These are phyloP conservation scores for Pterostichus niger DNA, from an alignment of 2,888 invertebrate species.

Conservation along the genomic window DNA sequence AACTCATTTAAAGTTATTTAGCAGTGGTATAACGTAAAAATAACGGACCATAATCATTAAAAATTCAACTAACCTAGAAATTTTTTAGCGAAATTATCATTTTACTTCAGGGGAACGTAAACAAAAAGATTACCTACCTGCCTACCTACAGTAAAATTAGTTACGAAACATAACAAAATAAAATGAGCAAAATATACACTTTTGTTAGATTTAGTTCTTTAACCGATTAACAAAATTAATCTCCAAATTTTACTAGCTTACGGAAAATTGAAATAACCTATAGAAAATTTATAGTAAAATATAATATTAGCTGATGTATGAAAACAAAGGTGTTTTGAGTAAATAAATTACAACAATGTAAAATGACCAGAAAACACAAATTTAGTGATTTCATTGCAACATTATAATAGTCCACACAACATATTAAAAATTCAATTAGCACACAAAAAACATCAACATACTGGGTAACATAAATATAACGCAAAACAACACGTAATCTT, in stretches of 20 bases:
- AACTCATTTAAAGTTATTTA: conserved; percentile 47
- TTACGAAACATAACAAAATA: conserved; percentile 32
- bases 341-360: not conserved
- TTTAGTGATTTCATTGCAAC: conserved; percentile 26
- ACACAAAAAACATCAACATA: conserved; percentile 39
- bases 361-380: conserved; percentile 4
- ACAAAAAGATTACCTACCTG: not conserved
- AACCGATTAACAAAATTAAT: too few species aligned
- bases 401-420: conserved; percentile 16
- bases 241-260: too few species aligned
- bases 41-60: conserved; percentile 44
- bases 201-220: conserved; percentile 14
- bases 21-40: conserved; percentile 6
- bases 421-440: conserved; percentile 52
- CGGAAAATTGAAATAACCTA: too few species aligned
- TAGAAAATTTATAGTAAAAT: too few species aligned
- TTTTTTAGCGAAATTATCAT: conserved; percentile 45
- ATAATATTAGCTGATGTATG: not conserved
- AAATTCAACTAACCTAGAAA: conserved; percentile 44
- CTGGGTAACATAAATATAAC: conserved; percentile 38
- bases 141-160: conserved; percentile 26
- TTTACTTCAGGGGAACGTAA: conserved; percentile 33
- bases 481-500: conserved; percentile 38
- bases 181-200: conserved; percentile 26
- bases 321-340: not conserved